These are phyloP conservation scores for Mnemiopsis leidyi DNA, from an alignment of 37 sponge, comb jelly and placozoan species.

Conservation along the genomic window DNA sequence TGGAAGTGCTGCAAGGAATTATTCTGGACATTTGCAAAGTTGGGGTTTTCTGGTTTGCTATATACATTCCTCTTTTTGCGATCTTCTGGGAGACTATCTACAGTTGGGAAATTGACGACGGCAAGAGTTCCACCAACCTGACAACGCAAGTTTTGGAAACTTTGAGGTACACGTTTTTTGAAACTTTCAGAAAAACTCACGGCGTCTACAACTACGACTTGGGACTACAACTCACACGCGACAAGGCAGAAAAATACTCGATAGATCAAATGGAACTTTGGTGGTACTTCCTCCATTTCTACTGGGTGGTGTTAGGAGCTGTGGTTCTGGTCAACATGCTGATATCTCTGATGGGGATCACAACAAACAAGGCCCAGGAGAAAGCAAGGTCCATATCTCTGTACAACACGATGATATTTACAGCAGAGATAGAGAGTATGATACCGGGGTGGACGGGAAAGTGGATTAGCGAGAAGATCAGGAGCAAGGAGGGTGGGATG, in stretches of 20 bases:
- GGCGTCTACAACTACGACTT: neutral
- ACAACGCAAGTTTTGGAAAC: too few species aligned
- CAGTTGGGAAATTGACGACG: too few species aligned
- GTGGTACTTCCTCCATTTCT: neutral
- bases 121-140: too few species aligned
- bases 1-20: too few species aligned
- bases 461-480: neutral
- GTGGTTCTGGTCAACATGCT: neutral
- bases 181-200: neutral
- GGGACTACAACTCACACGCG: neutral
- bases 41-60: too few species aligned
- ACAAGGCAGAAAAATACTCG: neutral
- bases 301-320: neutral
- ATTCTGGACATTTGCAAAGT: too few species aligned
- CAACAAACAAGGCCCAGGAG: neutral
- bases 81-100: too few species aligned
- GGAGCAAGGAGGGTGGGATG: neutral
- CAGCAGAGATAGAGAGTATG: neutral
- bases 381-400: neutral
- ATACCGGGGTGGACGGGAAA: neutral
- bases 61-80: too few species aligned
- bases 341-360: neutral
- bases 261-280: neutral
- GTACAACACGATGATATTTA: neutral
- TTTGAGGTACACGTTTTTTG: neutral